Conservation (phyloP, 2,797 vertebrate species). For the Podargus strigoides region DNA sequence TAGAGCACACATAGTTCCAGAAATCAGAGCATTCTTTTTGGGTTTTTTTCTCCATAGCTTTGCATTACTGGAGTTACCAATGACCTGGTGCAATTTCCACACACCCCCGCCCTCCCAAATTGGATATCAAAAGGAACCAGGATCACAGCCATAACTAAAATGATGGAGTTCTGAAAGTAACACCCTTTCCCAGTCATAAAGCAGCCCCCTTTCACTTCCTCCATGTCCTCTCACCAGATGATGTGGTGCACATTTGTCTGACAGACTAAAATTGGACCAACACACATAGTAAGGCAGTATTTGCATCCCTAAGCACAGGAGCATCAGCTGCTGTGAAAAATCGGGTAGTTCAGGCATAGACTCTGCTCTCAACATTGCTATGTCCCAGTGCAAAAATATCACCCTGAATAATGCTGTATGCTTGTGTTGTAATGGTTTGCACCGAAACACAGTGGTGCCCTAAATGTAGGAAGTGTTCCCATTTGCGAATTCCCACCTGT, state of each 20-base stretch:
- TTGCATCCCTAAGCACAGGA: background rate
- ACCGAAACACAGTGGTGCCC: background rate
- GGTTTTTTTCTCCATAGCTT: background rate
- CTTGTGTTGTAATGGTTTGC: background rate
- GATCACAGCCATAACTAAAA: background rate
- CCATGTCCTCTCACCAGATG: fast-evolving
- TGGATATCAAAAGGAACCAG: background rate
- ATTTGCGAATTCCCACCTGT: slow-evolving; percentile 30
- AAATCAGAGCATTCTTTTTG: background rate
- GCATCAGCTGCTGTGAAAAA: background rate
- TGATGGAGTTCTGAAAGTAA: background rate
- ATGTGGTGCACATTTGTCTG: background rate
- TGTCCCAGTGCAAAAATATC: background rate
- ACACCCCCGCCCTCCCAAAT: fast-evolving
- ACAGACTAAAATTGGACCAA: background rate
- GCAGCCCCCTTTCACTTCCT: background rate
- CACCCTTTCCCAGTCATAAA: background rate
- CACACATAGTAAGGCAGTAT: background rate
- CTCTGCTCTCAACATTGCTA: background rate
- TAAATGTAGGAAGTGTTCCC: background rate
- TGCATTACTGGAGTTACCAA: background rate
- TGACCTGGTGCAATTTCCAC: background rate
- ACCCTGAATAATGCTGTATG: background rate
- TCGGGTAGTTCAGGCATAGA: fast-evolving
- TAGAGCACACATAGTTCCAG: background rate